Evolutionary conservation across 2,113 vertebrate species (phyloP), one percentile per base, ranked within the genome.

Genomic region (Cyanoliseus patagonus): DNA sequence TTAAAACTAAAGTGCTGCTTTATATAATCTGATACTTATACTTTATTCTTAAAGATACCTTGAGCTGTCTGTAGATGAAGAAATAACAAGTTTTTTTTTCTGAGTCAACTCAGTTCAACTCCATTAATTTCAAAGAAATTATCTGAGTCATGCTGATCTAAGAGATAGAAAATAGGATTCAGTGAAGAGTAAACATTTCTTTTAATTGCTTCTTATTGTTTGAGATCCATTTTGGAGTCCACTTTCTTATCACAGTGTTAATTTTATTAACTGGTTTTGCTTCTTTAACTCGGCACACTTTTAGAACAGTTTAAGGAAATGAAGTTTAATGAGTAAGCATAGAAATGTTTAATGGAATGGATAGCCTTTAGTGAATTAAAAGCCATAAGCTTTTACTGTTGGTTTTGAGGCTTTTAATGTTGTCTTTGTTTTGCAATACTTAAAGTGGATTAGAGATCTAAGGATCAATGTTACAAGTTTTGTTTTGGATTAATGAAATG

Each of bases 401-500:
- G 61, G 61, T 96, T 92, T 90, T 63, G 83, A 77, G 23, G 62
- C 51, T 94, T 95, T 93, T 92, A 90, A 94, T 92, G 70, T 95
- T 96, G 93, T 89, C 46, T 96, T 96, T 92, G 89, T 96, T 97
- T 96, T 95, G 78, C 92, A 94, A 31, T 92, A 23, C 68, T 95
- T 94, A 87, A 95, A 96, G 52, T 94, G n/a, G 91, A 96, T 96
- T 92, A 96, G 78, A 59, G 85, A 75, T 94, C 79, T 78, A 77
- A 97, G 92, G 85, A 95, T 93, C 47, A 85, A 72, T 86, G 78
- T 88, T 94, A 86, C 24, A 92, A 88, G 84, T 94, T 97, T 95
- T 79, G 53, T 47, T 97, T 92, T 94, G 74, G 83, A 92, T 96
- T 97, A 89, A 55, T 63, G 59, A 93, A 96, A 88, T 16, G 3